Base-by-base conservation (phyloP, 2,888 invertebrate species). In the Hoplodrina ambigua region DNA sequence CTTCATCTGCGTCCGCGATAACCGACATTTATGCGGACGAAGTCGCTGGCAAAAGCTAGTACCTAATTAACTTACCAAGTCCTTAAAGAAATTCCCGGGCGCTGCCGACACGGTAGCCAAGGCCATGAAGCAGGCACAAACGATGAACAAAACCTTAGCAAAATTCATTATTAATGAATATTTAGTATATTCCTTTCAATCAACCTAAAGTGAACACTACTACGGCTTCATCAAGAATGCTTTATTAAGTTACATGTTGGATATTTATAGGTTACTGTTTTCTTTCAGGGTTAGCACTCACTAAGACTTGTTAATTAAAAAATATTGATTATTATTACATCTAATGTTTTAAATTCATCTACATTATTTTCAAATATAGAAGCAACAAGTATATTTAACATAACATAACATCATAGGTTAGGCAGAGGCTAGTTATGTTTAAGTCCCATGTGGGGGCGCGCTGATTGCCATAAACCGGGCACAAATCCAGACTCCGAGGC, bases 1-100 rank as follows among this genome's bases (percentile, higher is more conserved):
- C 25, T 25, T 25, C n/a, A n/a, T n/a, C n/a, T n/a, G n/a, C n/a
- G n/a, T n/a, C n/a, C n/a, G n/a, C n/a, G n/a, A n/a, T n/a, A n/a
- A n/a, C n/a, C 25, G 25, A 25, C 25, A 25, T 25, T 2, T 25
- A 25, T 25, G 25, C 25, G 25, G 25, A 25, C 25, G 25, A 2
- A 25, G 25, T 25, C 25, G 2, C 25, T 1, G 25, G 25, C 1
- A 25, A 25, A 25, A 25, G 25, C 25, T 8, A 37, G 8, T 37
- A 8, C 37, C 37, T 13, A 41, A 41, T 53, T 7, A 37, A 46
- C 75, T 74, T 25, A 77, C 77, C 56, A 77, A 50, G n/a, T 77
- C 76, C 8, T 77, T 79, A n/a, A 77, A 77, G 57, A 77, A 77
- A 15, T 79, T 77, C 0, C 80, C 81, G 0, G 84, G 85, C 0